Conservation (phyloP, 1,140 invertebrate species). For the Drosophila quadrilineata region DNA sequence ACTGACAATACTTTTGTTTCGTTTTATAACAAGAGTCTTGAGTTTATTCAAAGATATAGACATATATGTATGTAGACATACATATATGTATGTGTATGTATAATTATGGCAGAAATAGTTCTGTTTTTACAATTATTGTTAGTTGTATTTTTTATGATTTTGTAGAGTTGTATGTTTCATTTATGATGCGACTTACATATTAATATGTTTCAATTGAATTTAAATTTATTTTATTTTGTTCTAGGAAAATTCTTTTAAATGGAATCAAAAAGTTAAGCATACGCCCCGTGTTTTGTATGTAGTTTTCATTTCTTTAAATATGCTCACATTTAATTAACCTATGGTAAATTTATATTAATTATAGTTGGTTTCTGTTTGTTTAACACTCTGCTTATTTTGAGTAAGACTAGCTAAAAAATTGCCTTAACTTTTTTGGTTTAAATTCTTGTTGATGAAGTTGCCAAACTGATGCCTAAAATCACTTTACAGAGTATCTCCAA, state of each 20-base stretch:
- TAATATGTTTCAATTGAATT: slow-evolving; percentile 32
- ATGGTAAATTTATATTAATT: slow-evolving; percentile 37
- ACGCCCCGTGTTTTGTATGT: not conserved
- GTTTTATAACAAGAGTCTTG: slow-evolving; percentile 77
- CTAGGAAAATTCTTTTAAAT: slow-evolving; percentile 70
- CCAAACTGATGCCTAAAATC: slow-evolving; percentile 32
- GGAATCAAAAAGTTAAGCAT: slow-evolving; percentile 68
- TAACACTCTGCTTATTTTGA: slow-evolving; percentile 31
- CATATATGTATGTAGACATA: slow-evolving; percentile 56
- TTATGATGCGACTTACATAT: slow-evolving; percentile 3
- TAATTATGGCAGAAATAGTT: slow-evolving; percentile 69
- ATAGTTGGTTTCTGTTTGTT: slow-evolving; percentile 24
- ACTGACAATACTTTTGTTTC: no score
- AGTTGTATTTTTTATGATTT: no score
- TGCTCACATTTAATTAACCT: slow-evolving; percentile 36
- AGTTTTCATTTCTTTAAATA: not conserved
- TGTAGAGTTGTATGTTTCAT: slow-evolving; percentile 38
- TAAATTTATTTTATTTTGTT: slow-evolving; percentile 42
- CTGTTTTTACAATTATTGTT: slow-evolving; percentile 77
- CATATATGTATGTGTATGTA: slow-evolving; percentile 53
- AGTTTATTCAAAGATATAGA: slow-evolving; percentile 77
- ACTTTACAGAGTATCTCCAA: slow-evolving; percentile 27
- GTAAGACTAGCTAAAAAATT: slow-evolving; percentile 76
- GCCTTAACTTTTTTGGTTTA: slow-evolving; percentile 53
- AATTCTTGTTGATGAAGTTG: slow-evolving; percentile 60